Conservation (phyloP, 2,113 vertebrate species). For the Cinclus cinclus region DNA sequence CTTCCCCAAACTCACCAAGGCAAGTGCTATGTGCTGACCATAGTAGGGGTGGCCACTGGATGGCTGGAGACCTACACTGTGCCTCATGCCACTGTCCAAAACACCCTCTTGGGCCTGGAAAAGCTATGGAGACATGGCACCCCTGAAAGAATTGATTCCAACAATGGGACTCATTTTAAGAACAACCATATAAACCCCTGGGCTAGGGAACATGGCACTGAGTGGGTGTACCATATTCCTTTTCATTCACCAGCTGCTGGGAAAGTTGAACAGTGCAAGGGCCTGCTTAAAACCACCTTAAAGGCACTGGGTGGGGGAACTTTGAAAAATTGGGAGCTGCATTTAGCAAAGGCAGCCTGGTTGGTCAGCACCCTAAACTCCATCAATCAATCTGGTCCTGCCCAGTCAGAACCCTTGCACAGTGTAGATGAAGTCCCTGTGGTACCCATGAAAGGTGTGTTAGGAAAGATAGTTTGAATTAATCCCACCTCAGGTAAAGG, state of each 20-base stretch:
- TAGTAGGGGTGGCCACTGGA: no score
- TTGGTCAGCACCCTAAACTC: neutral
- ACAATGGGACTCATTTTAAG: neutral
- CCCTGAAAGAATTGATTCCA: neutral
- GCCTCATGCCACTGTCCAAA: rapidly evolving
- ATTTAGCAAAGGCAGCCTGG: neutral
- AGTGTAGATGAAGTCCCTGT: neutral
- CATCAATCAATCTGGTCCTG: neutral
- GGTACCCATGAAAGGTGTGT: neutral
- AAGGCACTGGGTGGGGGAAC: rapidly evolving
- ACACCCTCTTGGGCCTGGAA: neutral
- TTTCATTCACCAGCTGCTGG: no score
- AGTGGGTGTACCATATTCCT: neutral
- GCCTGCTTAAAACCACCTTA: neutral
- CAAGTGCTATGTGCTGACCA: neutral
- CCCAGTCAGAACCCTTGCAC: neutral
- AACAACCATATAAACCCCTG: neutral
- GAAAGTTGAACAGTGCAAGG: neutral
- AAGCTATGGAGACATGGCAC: neutral
- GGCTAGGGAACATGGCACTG: neutral
- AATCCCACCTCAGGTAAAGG: neutral
- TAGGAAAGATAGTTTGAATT: neutral
- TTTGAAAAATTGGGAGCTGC: neutral
- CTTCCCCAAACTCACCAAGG: neutral
- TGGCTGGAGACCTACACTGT: neutral